Evolutionary conservation across 2,113 vertebrate species (phyloP).

Genomic region (Perca schrenkii): DNA sequence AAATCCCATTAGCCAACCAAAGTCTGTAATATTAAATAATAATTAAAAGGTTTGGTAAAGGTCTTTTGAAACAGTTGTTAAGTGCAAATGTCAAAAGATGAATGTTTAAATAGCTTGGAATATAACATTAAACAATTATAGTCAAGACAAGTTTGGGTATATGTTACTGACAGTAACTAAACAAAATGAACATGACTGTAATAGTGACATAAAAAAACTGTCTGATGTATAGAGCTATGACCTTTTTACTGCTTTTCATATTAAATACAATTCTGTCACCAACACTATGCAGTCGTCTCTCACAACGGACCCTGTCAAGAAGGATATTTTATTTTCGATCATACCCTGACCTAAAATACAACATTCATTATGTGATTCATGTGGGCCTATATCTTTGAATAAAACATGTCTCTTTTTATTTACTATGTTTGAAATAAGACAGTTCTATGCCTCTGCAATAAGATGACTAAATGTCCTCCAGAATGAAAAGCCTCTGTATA

Average conservation of each 20-base stretch:
- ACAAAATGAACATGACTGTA: not conserved
- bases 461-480: constrained; percentile 42
- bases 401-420: constrained; percentile 33
- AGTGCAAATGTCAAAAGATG: not conserved
- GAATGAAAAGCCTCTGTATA: constrained; percentile 27
- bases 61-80: constrained; percentile 12
- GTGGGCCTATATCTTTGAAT: constrained; percentile 20
- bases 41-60: constrained; percentile 12
- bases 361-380: not conserved
- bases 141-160: not conserved
- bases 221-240: not conserved
- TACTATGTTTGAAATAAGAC: constrained; percentile 7
- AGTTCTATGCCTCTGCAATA: constrained; percentile 25
- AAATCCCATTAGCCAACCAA: constrained; percentile 31
- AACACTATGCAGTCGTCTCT: not conserved
- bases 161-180: not conserved
- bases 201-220: not conserved
- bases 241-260: not conserved
- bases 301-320: not conserved
- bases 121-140: constrained; percentile 1
- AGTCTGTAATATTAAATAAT: constrained; percentile 53
- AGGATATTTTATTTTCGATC: not conserved
- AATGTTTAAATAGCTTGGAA: not conserved
- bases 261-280: not conserved
- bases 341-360: not conserved